Conservation (phyloP, 2,113 vertebrate species). For the Chrysochloris asiatica region DNA sequence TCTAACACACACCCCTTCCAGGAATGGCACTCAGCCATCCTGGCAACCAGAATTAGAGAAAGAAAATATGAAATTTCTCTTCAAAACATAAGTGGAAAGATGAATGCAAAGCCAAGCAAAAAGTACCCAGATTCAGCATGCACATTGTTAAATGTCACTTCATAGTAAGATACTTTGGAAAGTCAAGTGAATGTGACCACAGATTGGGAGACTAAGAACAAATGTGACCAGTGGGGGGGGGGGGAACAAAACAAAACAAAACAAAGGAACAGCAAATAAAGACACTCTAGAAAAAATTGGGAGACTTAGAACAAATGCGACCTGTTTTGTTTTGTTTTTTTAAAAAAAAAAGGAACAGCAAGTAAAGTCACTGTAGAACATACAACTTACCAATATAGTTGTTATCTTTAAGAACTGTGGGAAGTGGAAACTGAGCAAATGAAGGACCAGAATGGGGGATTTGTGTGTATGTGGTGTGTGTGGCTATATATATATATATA, state of each 20-base stretch:
- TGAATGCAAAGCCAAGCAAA: slow-evolving; percentile 84
- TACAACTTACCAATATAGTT: not conserved
- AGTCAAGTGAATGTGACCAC: slow-evolving; percentile 47
- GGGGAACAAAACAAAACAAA: not conserved
- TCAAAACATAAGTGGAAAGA: slow-evolving; percentile 88
- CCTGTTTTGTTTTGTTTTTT: too few relatives aligned
- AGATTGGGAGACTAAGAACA: not conserved
- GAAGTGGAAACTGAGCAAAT: not conserved
- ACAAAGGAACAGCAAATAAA: not conserved
- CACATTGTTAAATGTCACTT: slow-evolving; percentile 87
- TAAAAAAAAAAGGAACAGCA: too few relatives aligned
- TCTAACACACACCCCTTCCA: slow-evolving; percentile 86
- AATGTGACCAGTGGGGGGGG: not conserved
- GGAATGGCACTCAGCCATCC: slow-evolving; percentile 88
- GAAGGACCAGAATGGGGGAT: not conserved
- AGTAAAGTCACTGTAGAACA: not conserved
- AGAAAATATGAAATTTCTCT: slow-evolving; percentile 90
- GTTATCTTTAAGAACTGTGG: rapidly evolving
- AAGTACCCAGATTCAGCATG: slow-evolving; percentile 86
- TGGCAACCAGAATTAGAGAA: slow-evolving; percentile 88
- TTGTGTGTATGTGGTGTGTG: too few relatives aligned
- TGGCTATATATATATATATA: too few relatives aligned
- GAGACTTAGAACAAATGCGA: too few relatives aligned
- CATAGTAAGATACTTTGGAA: slow-evolving; percentile 78
- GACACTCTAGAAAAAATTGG: not conserved